Conservation (phyloP, 2,888 invertebrate genomes). For the Nemurella pictetii region DNA sequence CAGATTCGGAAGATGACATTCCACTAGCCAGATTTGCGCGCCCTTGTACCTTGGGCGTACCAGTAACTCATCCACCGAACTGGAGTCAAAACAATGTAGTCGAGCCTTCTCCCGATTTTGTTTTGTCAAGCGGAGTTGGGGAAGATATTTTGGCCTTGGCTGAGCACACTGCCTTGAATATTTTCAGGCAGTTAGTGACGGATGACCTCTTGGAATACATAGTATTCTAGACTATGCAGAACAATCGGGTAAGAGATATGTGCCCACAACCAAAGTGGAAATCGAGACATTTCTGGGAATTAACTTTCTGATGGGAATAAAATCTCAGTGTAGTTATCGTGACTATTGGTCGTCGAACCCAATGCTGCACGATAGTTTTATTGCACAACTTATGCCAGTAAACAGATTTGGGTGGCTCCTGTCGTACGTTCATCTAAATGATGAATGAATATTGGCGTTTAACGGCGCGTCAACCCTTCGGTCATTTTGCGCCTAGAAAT, state of each 20-base stretch:
- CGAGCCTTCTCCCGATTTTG: background rate
- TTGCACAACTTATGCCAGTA: background rate
- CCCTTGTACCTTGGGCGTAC: background rate
- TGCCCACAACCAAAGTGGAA: background rate
- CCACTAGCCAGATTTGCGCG: background rate
- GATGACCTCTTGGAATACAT: no score
- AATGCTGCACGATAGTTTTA: background rate
- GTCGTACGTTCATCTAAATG: background rate
- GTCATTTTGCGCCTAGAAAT: no score
- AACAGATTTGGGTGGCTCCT: constrained; percentile 12
- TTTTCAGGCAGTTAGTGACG: no score
- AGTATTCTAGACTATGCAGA: background rate
- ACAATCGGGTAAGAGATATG: background rate
- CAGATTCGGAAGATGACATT: background rate
- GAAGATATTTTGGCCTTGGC: background rate
- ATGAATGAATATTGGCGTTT: no score
- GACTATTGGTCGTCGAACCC: constrained; percentile 3
- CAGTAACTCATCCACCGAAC: background rate
- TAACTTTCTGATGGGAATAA: constrained; percentile 7
- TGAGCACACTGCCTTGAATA: background rate
- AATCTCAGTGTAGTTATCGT: background rate
- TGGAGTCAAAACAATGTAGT: background rate
- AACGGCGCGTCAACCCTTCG: no score
- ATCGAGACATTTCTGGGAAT: constrained; percentile 4
- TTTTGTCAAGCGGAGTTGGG: background rate